Evolutionary conservation across 2,113 vertebrate genomes (phyloP), one percentile per base, ranked within the genome.

Genomic region (Platichthys flesus): DNA sequence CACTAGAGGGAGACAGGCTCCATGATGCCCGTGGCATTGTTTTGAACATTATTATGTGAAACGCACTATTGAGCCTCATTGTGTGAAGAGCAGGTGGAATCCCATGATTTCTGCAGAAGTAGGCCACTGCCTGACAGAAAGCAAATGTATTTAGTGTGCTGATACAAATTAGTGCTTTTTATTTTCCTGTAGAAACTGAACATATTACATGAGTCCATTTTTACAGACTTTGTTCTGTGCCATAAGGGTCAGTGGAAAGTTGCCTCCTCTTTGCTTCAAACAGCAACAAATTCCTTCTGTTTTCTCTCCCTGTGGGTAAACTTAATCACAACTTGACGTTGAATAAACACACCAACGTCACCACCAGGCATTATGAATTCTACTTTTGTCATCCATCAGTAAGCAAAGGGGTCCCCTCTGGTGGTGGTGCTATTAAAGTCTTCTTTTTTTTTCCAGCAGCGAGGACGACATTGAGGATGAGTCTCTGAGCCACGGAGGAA

Each of bases 401-500:
- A 10, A 64, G 78, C 9, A 64, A 24, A 31, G 24, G 54, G 68
- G 81, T 15, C 73, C 92, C 94, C 87, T 81, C 92, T 93, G 85
- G 78, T 91, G 93, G 89, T 21, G 91, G 86, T 23, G 83, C 67
- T 49, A 45, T 2, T 3, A 26, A 79, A 37, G 73, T 62, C 24
- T 59, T 76, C 62, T 78, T 59, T 1, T 6, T 15, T 76, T 61
- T 62, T 81, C 58, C 93, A 98, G 97, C 91, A 91, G 87, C 63
- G 96, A 97, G 3, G 97, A 98, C 57, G 96, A 97, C 2, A 96
- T 94, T 18, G 98, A 97, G 77, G 96, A 97, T 0, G 97, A 97
- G 86, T 96, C 96, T 56, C 79, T 96, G 14, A 95, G 95, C 40
- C 95, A 94, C 0, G 96, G 97, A 52, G 97, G 95, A 0, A 91